A percentile compares a stretch with the other conserved stretches of the same genome.
phyloP scores from a whole-genome alignment of 2,888 invertebrate genomes.

The Campoletis raptor region DNA sequence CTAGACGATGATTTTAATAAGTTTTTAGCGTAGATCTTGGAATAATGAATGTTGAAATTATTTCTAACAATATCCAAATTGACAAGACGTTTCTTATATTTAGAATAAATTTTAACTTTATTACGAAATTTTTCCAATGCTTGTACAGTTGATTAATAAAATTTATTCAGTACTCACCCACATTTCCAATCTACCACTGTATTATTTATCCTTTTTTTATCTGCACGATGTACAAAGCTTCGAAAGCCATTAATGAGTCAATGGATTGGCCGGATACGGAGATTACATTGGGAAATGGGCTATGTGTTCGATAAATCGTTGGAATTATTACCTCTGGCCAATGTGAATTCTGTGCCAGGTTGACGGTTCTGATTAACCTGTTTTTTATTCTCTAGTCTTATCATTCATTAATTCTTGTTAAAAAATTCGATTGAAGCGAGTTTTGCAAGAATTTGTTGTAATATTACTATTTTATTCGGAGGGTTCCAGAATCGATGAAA shows the following conservation, averaged over 20 bases:
- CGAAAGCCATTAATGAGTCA: slow-evolving; percentile 4
- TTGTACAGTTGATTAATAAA: not conserved
- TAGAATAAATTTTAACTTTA: too few relatives aligned
- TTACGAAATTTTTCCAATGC: not conserved
- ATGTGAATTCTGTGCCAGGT: slow-evolving; percentile 31
- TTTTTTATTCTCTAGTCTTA: not conserved
- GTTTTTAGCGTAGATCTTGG: too few relatives aligned
- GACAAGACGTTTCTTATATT: too few relatives aligned
- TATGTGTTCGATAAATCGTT: slow-evolving; percentile 40
- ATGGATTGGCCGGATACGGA: not conserved
- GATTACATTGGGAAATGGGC: slow-evolving; percentile 17
- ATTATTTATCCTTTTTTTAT: slow-evolving; percentile 6
- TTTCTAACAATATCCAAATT: too few relatives aligned
- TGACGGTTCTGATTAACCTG: not conserved
- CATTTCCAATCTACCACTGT: not conserved
- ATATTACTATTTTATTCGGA: not conserved
- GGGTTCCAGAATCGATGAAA: not conserved
- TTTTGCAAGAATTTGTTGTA: not conserved
- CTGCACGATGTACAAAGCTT: not conserved
- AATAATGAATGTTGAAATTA: too few relatives aligned
- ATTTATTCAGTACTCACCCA: not conserved
- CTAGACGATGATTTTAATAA: not conserved
- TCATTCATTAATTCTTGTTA: not conserved
- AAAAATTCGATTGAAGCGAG: not conserved
- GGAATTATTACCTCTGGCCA: slow-evolving; percentile 51